A percentile compares a stretch with the other conserved stretches of the same genome.
Conservation (phyloP, 2,888 invertebrate genomes). For the Pomacea canaliculata region DNA sequence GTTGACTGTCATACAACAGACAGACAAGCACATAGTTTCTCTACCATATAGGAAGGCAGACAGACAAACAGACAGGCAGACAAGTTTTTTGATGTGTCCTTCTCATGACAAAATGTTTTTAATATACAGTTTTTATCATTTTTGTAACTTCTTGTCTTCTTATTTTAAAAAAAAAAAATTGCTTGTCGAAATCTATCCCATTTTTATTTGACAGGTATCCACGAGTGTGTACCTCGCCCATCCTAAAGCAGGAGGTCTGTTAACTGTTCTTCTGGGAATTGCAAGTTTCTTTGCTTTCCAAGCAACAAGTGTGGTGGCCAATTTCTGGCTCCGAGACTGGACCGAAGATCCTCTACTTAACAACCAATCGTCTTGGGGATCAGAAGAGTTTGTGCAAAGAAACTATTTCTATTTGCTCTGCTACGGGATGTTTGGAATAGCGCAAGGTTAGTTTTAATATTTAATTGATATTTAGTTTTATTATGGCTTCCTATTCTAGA, state of each 20-base stretch:
- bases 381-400: slow-evolving; percentile 8
- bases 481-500: too few species aligned
- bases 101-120: too few species aligned
- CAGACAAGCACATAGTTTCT: too few species aligned
- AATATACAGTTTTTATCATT: too few species aligned
- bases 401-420: slow-evolving; percentile 23
- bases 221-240: slow-evolving; percentile 24
- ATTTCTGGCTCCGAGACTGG: slow-evolving; percentile 67
- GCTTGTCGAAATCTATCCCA: too few species aligned
- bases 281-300: slow-evolving; percentile 46
- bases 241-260: slow-evolving; percentile 23
- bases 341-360: slow-evolving; percentile 60
- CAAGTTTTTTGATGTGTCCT: too few species aligned
- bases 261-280: slow-evolving; percentile 4
- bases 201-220: slow-evolving; percentile 8
- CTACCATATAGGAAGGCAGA: too few species aligned
- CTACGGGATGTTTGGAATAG: slow-evolving; percentile 26
- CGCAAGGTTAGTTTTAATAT: slow-evolving; percentile 18
- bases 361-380: slow-evolving; percentile 29
- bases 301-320: slow-evolving; percentile 54
- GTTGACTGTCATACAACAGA: too few species aligned
- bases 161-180: too few species aligned
- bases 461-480: too few species aligned
- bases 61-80: too few species aligned
- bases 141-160: too few species aligned